Evolutionary conservation across 2,113 vertebrate genomes (phyloP).

Genomic region (Zapus hudsonius): DNA sequence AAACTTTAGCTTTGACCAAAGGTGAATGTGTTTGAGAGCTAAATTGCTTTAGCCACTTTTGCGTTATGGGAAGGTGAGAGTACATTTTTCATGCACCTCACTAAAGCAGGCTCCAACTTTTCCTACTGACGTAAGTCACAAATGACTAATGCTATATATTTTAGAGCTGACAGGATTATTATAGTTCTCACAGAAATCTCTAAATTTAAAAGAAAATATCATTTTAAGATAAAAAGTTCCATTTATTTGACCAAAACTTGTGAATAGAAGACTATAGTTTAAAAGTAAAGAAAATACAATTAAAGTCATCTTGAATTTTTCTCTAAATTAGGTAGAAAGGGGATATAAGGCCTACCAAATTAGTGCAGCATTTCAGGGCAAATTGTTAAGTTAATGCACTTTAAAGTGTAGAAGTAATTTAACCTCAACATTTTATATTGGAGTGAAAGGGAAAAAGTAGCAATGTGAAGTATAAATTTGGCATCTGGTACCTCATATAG

Average conservation of each 20-base stretch:
- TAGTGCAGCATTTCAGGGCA: constrained; percentile 46
- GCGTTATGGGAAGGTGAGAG: constrained; percentile 57
- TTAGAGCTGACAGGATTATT: constrained; percentile 53
- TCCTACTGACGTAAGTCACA: constrained; percentile 58
- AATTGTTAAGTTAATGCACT: constrained; percentile 44
- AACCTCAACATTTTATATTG: constrained; percentile 31
- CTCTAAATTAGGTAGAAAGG: constrained; percentile 40
- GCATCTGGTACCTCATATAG: background rate
- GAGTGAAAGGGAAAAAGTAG: background rate
- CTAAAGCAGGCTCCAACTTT: constrained; percentile 47
- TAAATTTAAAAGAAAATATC: constrained; percentile 60
- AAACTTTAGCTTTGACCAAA: constrained; percentile 48
- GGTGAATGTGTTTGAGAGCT: constrained; percentile 58
- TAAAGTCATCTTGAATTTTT: constrained; percentile 54
- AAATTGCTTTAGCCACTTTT: constrained; percentile 65
- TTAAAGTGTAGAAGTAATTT: constrained; percentile 63
- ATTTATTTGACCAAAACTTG: constrained; percentile 22
- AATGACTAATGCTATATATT: constrained; percentile 62
- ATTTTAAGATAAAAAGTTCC: constrained; percentile 46
- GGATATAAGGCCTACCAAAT: constrained; percentile 52
- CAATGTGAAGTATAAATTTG: background rate
- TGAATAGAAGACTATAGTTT: background rate
- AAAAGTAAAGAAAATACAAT: constrained; percentile 61
- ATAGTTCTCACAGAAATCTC: constrained; percentile 50
- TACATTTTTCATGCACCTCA: constrained; percentile 62